Conservation (phyloP, 1,140 invertebrate species). For the Dendroctonus valens region DNA sequence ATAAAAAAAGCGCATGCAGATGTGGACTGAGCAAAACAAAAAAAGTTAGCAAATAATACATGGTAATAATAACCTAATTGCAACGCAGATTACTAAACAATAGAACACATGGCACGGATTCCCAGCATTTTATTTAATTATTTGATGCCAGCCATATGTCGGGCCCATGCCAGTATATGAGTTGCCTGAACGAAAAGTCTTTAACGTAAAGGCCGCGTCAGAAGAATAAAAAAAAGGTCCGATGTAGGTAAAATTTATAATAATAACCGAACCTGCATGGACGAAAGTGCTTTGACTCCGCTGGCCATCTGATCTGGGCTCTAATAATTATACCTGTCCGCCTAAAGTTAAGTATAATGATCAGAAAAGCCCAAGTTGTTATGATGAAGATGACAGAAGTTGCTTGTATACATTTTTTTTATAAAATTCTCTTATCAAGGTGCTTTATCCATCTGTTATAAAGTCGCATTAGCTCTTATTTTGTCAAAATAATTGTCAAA, state of each 20-base stretch:
- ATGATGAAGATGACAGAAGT: no score
- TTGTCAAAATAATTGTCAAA: no score
- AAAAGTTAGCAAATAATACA: no score
- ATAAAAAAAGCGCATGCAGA: no score
- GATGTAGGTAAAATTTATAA: conserved; percentile 17
- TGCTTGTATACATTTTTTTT: no score
- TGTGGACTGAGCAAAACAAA: no score
- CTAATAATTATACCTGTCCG: conserved; percentile 15
- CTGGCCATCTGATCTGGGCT: conserved; percentile 17
- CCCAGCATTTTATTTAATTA: not conserved
- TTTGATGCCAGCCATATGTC: conserved; percentile 14
- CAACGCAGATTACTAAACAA: no score
- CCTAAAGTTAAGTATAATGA: not conserved
- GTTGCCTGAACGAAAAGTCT: conserved; percentile 15
- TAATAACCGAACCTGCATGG: conserved; percentile 2
- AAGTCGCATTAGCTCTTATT: no score
- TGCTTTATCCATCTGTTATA: no score
- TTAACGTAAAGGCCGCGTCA: conserved; percentile 7
- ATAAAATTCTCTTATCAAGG: no score
- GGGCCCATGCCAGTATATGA: conserved; percentile 3
- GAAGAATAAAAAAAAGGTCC: conserved; percentile 4
- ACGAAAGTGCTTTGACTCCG: conserved; percentile 10
- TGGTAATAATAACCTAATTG: no score
- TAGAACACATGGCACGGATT: not conserved
- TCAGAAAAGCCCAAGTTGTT: not conserved